Base-by-base conservation (phyloP, 2,797 vertebrate genomes). In the Lutjanus argentimaculatus region DNA sequence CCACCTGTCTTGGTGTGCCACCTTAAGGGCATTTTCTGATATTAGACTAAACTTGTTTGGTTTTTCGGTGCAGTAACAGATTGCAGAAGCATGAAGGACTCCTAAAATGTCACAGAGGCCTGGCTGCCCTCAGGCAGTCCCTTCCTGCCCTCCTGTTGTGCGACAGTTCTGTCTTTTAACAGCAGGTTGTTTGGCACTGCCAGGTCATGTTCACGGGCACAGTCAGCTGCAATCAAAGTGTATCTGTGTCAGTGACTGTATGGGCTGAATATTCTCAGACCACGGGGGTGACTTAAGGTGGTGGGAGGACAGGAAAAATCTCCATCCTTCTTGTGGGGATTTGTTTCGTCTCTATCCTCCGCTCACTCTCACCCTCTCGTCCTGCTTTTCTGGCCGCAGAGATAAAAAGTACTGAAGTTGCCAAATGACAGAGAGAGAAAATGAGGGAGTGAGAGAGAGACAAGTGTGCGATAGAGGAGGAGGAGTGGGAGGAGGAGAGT, bases 101-200 rank as follows among this genome's bases (percentile, higher is more conserved):
- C 48, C 40, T 79, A 14, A 91, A 89, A 90, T 91, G 91, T 92
- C 91, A 94, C 77, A 15, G 85, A 85, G 90, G 86, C 72, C 85
- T 70, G 69, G 79, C 73, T 67, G 89, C 86, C 87, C 87, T 82
- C 79, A 76, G 87, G 89, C 92, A 55, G 77, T 72, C 75, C 73
- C 68, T 76, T 84, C 80, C 85, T 88, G 87, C 83, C 78, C 87
- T 85, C 87, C 86, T 80, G 82, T 79, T 71, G 91, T 72, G 91
- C 43, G 12, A 89, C 89, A 91, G 81, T 87, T 87, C 84, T 76
- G 80, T 88, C 88, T 90, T 90, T 88, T 77, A 88, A 75, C 86
- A 91, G 91, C 86, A 84, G 86, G 90, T 86, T 86, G 72, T 81
- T 88, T 85, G 86, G 84, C 82, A 58, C 71, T 75, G 75, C 83